These are phyloP conservation scores for Hyles lineata DNA, from an alignment of 2,888 invertebrate species.

Conservation along the genomic window DNA sequence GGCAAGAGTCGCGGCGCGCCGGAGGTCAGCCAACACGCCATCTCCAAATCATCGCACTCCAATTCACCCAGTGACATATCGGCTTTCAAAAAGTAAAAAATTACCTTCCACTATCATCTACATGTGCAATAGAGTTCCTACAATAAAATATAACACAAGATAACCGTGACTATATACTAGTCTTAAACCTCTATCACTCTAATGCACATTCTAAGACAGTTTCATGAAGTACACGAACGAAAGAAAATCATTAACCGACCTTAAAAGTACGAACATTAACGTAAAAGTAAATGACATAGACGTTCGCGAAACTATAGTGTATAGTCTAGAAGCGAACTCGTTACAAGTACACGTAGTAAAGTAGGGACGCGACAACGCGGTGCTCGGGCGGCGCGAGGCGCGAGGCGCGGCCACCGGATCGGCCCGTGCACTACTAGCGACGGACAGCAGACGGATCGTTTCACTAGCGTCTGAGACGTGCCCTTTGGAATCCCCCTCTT, in stretches of 20 bases:
- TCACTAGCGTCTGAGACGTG: constrained; percentile 81
- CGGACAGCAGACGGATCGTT: constrained; percentile 82
- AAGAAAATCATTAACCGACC: constrained; percentile 54
- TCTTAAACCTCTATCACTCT: constrained; percentile 76
- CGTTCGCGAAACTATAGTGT: constrained; percentile 72
- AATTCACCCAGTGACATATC: constrained; percentile 75
- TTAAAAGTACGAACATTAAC: constrained; percentile 75
- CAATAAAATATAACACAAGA: constrained; percentile 76
- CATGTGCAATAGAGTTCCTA: constrained; percentile 80
- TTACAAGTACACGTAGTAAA: constrained; percentile 72
- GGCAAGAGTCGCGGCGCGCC: constrained; percentile 39
- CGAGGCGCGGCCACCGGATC: constrained; percentile 51
- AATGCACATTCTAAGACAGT: constrained; percentile 73
- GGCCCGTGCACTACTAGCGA: constrained; percentile 51
- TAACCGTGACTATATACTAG: constrained; percentile 76
- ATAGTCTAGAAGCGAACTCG: constrained; percentile 79
- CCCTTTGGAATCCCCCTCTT: constrained; percentile 75
- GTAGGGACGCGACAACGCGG: constrained; percentile 73
- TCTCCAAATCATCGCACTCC: constrained; percentile 69
- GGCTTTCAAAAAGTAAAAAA: constrained; percentile 75
- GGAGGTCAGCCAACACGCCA: constrained; percentile 60
- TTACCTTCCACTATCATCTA: constrained; percentile 74
- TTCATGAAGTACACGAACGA: constrained; percentile 55
- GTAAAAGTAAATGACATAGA: constrained; percentile 69
- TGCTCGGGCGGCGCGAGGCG: constrained; percentile 54